These are phyloP conservation scores for Panthera tigris DNA, from an alignment of 2,113 vertebrate species.

Conservation along the genomic window DNA sequence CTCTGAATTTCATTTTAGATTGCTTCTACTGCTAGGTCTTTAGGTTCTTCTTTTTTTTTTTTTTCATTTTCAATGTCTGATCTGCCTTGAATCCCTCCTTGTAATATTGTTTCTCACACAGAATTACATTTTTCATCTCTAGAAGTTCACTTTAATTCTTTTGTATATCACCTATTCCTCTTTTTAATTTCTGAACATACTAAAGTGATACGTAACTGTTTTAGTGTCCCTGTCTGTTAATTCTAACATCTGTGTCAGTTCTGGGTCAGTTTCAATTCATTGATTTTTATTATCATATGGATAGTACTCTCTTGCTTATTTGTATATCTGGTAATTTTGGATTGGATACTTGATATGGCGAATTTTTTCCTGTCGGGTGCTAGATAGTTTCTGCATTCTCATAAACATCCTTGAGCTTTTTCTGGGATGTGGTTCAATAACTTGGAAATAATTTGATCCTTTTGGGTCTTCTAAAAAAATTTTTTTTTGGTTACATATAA, in stretches of 20 bases:
- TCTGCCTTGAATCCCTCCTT: background rate
- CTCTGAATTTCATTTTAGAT: background rate
- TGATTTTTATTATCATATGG: background rate
- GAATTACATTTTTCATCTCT: background rate
- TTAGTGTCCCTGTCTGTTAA: background rate
- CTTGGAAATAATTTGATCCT: background rate
- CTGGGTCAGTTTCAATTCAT: background rate
- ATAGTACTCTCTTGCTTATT: background rate
- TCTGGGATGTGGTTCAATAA: background rate
- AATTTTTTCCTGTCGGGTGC: background rate
- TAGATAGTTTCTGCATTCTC: background rate
- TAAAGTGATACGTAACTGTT: background rate
- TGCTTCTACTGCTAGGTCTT: background rate
- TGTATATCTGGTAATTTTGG: background rate
- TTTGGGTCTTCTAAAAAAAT: background rate
- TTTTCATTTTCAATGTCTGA: background rate
- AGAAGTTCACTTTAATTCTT: background rate
- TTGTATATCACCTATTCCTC: background rate
- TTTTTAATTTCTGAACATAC: background rate
- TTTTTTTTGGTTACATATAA: background rate
- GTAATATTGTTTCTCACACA: background rate
- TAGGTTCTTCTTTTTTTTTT: background rate
- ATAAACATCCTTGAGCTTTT: background rate
- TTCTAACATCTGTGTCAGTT: background rate
- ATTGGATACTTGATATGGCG: background rate